These are phyloP conservation scores for Zeugodacus cucurbitae DNA, from an alignment of 1,140 invertebrate genomes.

Conservation along the genomic window DNA sequence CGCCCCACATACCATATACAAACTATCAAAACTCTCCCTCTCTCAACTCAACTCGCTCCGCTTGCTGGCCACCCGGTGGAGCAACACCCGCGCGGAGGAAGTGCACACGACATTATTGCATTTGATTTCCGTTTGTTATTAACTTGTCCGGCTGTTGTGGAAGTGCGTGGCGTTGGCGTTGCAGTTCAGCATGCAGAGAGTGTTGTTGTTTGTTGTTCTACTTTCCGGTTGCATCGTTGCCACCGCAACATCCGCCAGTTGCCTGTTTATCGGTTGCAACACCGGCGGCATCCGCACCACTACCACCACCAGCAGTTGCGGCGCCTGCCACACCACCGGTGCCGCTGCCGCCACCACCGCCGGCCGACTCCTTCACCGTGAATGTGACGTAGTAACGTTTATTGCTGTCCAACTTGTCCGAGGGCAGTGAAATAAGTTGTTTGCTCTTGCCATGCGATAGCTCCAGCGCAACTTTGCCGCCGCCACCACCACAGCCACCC, in stretches of 20 bases:
- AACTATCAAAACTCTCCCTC: not conserved
- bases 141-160: constrained; percentile 15
- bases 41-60: not conserved
- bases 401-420: constrained; percentile 85
- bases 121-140: constrained; percentile 40
- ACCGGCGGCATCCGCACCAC: constrained; percentile 1
- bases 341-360: constrained; percentile 44
- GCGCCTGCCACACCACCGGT: constrained; percentile 44
- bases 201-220: not conserved
- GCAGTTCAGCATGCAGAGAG: not conserved
- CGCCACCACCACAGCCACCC: constrained; percentile 52
- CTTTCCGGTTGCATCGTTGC: constrained; percentile 34
- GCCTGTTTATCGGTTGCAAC: constrained; percentile 34
- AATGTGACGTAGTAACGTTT: constrained; percentile 92
- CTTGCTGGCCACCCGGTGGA: not conserved
- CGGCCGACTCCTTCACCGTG: constrained; percentile 77
- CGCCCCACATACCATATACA: not conserved
- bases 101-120: constrained; percentile 38
- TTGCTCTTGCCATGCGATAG: constrained; percentile 83
- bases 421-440: constrained; percentile 84
- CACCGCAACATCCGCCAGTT: constrained; percentile 4
- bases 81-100: not conserved
- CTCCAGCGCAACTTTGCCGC: constrained; percentile 76
- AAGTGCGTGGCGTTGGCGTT: not conserved
- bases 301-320: constrained; percentile 1